phyloP scores from a whole-genome alignment of 2,797 vertebrate genomes.

The Galagoides demidoff region DNA sequence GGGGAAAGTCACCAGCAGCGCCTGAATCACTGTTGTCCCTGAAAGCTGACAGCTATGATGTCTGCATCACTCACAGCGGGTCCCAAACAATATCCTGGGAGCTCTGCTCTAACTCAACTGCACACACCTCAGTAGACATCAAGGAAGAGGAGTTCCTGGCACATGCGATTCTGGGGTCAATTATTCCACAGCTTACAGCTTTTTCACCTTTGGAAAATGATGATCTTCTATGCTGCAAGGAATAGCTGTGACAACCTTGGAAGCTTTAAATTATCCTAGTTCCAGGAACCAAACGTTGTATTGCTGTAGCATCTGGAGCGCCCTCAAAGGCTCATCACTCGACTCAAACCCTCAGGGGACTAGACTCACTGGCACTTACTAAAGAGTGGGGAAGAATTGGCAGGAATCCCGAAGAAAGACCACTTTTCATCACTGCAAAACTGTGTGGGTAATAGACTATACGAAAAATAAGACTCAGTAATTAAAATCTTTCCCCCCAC shows the following conservation, averaged over 20 bases:
- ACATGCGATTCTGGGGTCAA: neutral
- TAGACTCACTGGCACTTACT: neutral
- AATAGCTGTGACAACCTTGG: neutral
- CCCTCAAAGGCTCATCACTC: neutral
- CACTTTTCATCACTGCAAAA: neutral
- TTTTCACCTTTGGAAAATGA: neutral
- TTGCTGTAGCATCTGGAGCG: neutral
- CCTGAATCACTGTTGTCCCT: neutral
- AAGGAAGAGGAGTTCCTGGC: neutral
- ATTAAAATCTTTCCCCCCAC: too few species aligned
- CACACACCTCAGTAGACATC: neutral
- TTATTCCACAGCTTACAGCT: neutral
- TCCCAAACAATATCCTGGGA: neutral
- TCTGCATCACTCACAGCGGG: neutral
- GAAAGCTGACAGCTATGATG: neutral
- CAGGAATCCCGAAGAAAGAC: neutral
- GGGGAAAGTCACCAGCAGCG: neutral
- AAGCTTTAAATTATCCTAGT: neutral
- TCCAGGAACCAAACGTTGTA: neutral
- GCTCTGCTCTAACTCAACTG: neutral
- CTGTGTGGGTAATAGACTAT: fast-evolving
- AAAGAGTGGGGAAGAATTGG: fast-evolving
- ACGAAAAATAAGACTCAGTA: neutral
- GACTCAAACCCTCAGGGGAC: neutral
- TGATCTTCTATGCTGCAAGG: neutral